These are phyloP conservation scores for Spodoptera litura DNA, from an alignment of 1,140 invertebrate species.

Conservation along the genomic window DNA sequence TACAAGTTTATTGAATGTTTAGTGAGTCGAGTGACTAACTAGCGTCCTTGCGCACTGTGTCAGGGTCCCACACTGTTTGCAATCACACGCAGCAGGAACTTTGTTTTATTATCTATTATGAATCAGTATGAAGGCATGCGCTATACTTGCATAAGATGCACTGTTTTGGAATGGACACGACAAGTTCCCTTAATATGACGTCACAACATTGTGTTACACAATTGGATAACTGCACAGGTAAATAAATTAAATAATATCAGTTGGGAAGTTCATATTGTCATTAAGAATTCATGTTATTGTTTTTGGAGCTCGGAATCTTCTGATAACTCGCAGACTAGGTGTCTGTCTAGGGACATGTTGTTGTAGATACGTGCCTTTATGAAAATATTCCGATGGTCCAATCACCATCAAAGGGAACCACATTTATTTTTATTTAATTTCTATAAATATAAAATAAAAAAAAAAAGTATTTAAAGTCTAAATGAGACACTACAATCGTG, in stretches of 20 bases:
- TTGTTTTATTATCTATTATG: constrained; percentile 41
- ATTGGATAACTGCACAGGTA: not conserved
- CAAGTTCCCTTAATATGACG: constrained; percentile 9
- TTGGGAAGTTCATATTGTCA: constrained; percentile 1
- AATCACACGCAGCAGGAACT: constrained; percentile 39
- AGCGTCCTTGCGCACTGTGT: constrained; percentile 62
- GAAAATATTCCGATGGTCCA: no score
- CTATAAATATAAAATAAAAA: no score
- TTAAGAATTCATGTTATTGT: not conserved
- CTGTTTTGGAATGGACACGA: constrained; percentile 32
- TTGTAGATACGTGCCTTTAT: no score
- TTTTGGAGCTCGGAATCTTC: not conserved
- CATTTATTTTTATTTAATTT: no score
- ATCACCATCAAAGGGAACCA: no score
- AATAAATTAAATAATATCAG: not conserved
- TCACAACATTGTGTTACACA: not conserved
- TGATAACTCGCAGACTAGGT: not conserved
- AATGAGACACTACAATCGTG: no score
- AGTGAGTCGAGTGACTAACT: constrained; percentile 24
- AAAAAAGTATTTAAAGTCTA: no score
- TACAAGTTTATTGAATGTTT: constrained; percentile 28
- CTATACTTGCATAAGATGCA: constrained; percentile 37
- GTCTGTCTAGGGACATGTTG: no score
- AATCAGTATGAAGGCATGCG: constrained; percentile 25
- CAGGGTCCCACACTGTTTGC: constrained; percentile 44